A percentile compares a stretch with the other conserved stretches of the same genome.
Evolutionary conservation across 2,888 invertebrate species (phyloP).

Genomic region (Scrobipalpa atriplicella): DNA sequence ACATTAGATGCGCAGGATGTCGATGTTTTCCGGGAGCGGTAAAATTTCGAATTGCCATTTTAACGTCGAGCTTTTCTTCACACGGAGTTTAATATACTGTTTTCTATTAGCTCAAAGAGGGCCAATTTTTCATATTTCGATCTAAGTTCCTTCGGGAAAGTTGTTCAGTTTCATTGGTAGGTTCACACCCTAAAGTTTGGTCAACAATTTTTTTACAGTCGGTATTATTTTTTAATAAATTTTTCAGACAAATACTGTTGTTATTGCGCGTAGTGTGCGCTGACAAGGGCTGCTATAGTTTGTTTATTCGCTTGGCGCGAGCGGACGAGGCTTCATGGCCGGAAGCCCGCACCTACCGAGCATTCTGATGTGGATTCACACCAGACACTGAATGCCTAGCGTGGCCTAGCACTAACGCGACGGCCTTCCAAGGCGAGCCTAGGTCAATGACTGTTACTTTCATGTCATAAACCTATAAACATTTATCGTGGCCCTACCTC

Average conservation of each 20-base stretch:
- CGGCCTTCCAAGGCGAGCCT: conserved; percentile 25
- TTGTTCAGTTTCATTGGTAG: too few species aligned
- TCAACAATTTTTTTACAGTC: too few species aligned
- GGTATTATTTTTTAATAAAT: background rate
- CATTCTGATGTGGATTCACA: conserved; percentile 42
- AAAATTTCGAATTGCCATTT: conserved; percentile 17
- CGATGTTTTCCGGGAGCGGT: conserved; percentile 11
- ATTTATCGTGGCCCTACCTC: background rate
- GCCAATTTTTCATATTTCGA: too few species aligned
- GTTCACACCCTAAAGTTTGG: too few species aligned
- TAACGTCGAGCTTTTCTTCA: background rate
- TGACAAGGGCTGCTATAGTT: conserved; percentile 38
- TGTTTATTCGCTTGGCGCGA: conserved; percentile 49
- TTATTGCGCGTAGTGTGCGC: conserved; percentile 23
- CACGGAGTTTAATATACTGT: background rate
- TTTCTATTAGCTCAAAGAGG: too few species aligned
- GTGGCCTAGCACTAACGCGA: conserved; percentile 24
- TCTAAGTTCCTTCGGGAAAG: too few species aligned
- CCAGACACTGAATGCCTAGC: conserved; percentile 25
- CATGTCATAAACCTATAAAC: conserved; percentile 14
- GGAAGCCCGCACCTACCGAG: conserved; percentile 43
- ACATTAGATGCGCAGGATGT: conserved; percentile 27
- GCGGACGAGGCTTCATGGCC: conserved; percentile 31
- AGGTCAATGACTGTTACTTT: conserved; percentile 21
- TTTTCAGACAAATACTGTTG: background rate